Evolutionary conservation across 2,797 vertebrate species (phyloP).

Genomic region (Chanos chanos): DNA sequence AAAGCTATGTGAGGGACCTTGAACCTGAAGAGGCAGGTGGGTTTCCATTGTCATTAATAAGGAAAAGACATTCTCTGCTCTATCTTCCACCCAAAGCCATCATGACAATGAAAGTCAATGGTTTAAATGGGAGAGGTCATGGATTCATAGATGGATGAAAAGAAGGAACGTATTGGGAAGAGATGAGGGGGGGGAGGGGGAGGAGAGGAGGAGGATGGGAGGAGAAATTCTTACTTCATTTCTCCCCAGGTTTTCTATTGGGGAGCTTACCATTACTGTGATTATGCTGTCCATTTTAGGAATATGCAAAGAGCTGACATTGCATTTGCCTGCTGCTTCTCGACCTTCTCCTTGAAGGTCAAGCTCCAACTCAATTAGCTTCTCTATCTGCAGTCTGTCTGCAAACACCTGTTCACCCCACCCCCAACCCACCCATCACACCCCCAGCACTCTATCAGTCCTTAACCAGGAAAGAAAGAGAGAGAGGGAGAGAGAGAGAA

Average conservation of each 20-base stretch:
- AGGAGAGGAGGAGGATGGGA: conserved; percentile 21
- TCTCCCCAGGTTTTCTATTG: conserved; percentile 47
- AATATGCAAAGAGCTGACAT: conserved; percentile 80
- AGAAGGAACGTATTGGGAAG: conserved; percentile 26
- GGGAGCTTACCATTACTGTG: conserved; percentile 60
- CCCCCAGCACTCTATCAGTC: too few species aligned
- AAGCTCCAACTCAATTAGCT: conserved; percentile 77
- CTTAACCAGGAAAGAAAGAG: neutral
- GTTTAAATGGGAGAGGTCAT: conserved; percentile 27
- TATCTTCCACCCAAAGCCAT: too few species aligned
- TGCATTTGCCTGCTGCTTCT: conserved; percentile 80
- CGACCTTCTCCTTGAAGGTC: conserved; percentile 80
- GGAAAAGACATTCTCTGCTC: too few species aligned
- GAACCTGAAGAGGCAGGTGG: neutral
- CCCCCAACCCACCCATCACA: too few species aligned
- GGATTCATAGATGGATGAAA: conserved; percentile 5
- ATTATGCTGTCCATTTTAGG: conserved; percentile 71
- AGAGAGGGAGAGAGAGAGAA: neutral
- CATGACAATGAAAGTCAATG: conserved; percentile 32
- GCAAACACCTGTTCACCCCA: conserved; percentile 78
- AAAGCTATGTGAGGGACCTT: too few species aligned
- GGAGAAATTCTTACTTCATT: conserved; percentile 45
- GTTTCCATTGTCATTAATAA: too few species aligned
- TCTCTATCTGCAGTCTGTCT: conserved; percentile 78
- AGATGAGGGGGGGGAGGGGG: conserved; percentile 29